These are phyloP conservation scores for Thumatha senex DNA, from an alignment of 2,888 invertebrate genomes.

Conservation along the genomic window DNA sequence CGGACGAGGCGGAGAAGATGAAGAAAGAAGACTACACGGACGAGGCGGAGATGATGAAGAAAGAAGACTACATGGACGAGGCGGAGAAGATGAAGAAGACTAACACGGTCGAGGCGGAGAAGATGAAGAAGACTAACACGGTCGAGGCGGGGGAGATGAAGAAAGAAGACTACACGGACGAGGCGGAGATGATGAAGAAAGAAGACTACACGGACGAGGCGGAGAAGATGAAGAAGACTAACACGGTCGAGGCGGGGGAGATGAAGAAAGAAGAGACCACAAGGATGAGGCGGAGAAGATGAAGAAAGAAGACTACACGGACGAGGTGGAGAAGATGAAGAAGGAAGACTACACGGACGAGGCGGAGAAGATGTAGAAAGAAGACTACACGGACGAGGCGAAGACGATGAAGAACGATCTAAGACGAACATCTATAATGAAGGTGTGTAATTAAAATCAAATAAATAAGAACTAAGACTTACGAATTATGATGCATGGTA, in stretches of 20 bases:
- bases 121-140: conserved; percentile 3
- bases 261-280: neutral
- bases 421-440: neutral
- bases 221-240: conserved; percentile 21
- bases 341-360: conserved; percentile 14
- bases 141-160: conserved; percentile 8
- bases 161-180: neutral
- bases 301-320: conserved; percentile 1
- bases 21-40: conserved; percentile 12
- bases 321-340: conserved; percentile 15
- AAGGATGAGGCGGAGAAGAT: too few species aligned
- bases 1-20: conserved; percentile 1
- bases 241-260: conserved; percentile 9
- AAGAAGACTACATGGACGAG: conserved; percentile 9
- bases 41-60: conserved; percentile 19
- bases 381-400: conserved; percentile 7
- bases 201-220: conserved; percentile 13
- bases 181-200: conserved; percentile 1
- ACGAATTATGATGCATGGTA: too few species aligned
- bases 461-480: too few species aligned
- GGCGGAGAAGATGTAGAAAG: conserved; percentile 2
- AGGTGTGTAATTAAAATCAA: too few species aligned
- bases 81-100: neutral
- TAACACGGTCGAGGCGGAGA: neutral
- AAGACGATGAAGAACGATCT: conserved; percentile 10